These are phyloP conservation scores for Oxyruncus cristatus DNA, from an alignment of 2,113 vertebrate genomes.

Conservation along the genomic window DNA sequence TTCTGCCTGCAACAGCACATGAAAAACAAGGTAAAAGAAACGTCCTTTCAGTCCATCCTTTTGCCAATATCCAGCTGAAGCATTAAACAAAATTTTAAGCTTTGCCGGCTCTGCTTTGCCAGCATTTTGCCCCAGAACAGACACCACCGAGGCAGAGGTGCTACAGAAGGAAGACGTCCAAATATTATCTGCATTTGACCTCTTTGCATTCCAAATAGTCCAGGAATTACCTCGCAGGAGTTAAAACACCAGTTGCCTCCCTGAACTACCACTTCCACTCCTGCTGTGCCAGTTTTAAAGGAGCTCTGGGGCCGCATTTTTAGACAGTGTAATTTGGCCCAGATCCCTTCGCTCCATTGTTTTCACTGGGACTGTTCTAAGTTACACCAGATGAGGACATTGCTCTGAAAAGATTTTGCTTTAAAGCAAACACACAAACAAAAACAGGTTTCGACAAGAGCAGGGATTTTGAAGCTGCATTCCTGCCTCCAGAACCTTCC, in stretches of 20 bases:
- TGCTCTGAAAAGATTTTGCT: not conserved
- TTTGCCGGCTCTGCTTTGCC: not conserved
- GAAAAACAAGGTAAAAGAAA: not conserved
- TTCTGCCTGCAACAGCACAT: not conserved
- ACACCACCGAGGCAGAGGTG: not conserved
- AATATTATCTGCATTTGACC: not conserved
- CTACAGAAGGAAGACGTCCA: not conserved
- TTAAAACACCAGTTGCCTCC: not conserved
- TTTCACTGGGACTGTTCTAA: conserved; percentile 25
- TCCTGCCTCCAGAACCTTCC: conserved; percentile 46
- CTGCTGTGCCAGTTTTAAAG: not conserved
- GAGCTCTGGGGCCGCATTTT: not conserved
- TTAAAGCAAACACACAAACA: conserved; percentile 47
- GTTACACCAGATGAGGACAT: conserved; percentile 22
- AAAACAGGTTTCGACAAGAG: conserved; percentile 26
- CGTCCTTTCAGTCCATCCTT: not conserved
- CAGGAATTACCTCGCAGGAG: not conserved
- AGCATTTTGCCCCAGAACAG: not conserved
- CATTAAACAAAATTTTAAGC: not conserved
- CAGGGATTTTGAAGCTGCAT: not conserved
- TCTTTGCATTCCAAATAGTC: fast-evolving
- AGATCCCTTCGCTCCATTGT: not conserved
- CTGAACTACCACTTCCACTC: not conserved
- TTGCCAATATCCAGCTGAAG: not conserved
- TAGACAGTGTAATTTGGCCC: not conserved